Base-by-base conservation (phyloP, 2,113 vertebrate species). In the Rhadina sibilatrix region DNA sequence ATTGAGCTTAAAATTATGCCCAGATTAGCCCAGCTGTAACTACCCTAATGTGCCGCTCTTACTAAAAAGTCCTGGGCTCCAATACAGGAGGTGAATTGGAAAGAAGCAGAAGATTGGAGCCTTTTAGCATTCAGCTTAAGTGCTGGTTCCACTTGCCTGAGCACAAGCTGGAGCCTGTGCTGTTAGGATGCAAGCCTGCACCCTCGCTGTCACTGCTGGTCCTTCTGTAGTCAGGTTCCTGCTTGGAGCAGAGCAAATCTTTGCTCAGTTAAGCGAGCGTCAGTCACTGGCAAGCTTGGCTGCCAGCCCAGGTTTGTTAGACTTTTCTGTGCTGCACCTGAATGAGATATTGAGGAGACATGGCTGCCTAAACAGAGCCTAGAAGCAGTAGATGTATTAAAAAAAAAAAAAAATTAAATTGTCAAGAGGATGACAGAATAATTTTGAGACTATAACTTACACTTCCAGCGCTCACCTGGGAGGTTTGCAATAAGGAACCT, bases 201-300 rank as follows among this genome's bases (percentile, higher is more conserved):
- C 93, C 94, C 91, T 94, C 10, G 28, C 97, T 97, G 98, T 97
- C 97, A 96, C 96, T 88, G 59, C 90, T 92, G 95, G 81, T 94
- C 96, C 97, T 85, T 54, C 70, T 91, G 66, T 44, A 96, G 97
- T 94, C 91, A 60, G 97, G 97, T 83, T 97, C 96, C 97, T 85
- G 57, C 97, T 97, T 91, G 80, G 95, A 96, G 96, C 96, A 96
- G 95, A 97, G 98, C 97, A 97, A 97, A 97, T 97, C 97, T 98
- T 97, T 96, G 98, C 98, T 97, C 96, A 97, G 95, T 97, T 98
- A 98, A 98, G 97, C 54, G 79, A 97, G 97, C 80, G 83, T 97
- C 98, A 97, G 97, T 98, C 97, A 97, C 94, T 42, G 72, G 93
- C 87, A 38, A 93, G 96, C 94, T 97, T 98, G 97, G 97, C 98